Evolutionary conservation across 2,888 invertebrate genomes (phyloP).

Genomic region (Cosmia trapezina): DNA sequence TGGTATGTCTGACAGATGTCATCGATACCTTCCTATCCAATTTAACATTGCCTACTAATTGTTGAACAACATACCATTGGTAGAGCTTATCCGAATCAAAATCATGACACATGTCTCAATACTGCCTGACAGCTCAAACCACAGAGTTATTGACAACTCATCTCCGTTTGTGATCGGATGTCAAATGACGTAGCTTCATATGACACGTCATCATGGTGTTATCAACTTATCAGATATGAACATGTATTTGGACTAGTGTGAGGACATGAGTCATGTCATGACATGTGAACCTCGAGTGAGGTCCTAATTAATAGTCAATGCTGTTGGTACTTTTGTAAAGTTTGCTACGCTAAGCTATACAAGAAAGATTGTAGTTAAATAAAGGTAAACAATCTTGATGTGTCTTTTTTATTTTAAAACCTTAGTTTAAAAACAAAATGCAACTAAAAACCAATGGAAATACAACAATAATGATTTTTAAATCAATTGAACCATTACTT

Average conservation of each 20-base stretch:
- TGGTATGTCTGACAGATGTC: neutral
- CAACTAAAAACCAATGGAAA: too few relatives aligned
- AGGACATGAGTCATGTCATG: neutral
- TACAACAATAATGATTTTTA: too few relatives aligned
- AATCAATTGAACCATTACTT: too few relatives aligned
- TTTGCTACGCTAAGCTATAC: too few relatives aligned
- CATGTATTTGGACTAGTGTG: neutral
- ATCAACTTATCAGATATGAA: constrained; percentile 7
- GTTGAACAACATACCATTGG: neutral
- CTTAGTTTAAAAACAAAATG: too few relatives aligned
- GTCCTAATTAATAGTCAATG: neutral
- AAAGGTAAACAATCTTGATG: too few relatives aligned
- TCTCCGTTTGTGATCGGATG: constrained; percentile 30
- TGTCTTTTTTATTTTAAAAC: too few relatives aligned
- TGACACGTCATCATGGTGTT: neutral
- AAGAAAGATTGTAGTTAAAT: too few relatives aligned
- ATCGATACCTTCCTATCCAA: too few relatives aligned
- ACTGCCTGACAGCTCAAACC: neutral
- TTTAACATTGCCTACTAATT: neutral
- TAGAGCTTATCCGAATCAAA: neutral
- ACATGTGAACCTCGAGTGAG: neutral
- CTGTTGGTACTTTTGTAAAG: neutral
- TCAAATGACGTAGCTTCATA: neutral
- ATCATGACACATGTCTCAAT: constrained; percentile 2
- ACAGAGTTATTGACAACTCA: constrained; percentile 9